Evolutionary conservation across 2,113 vertebrate species (phyloP).

Genomic region (Cryptomyrus ogoouensis): DNA sequence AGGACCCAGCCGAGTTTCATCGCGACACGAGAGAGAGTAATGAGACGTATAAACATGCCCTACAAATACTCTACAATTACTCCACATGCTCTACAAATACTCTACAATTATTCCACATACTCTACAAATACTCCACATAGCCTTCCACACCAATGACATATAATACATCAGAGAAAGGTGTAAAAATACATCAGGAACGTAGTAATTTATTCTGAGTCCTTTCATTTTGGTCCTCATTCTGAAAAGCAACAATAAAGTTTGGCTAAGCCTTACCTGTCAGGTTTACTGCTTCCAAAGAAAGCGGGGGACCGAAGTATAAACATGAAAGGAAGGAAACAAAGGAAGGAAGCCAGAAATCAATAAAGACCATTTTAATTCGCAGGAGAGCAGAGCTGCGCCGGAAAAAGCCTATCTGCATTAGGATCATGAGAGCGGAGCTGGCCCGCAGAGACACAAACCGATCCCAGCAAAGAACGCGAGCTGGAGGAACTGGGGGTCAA

Average conservation of each 20-base stretch:
- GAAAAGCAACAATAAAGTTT: constrained; percentile 45
- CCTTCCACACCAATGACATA: not conserved
- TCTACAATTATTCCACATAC: not conserved
- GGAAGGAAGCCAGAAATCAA: constrained; percentile 64
- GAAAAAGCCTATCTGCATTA: constrained; percentile 54
- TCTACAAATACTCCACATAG: not conserved
- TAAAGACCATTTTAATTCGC: constrained; percentile 65
- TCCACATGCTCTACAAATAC: no score
- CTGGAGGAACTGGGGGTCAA: constrained; percentile 51
- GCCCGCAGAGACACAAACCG: constrained; percentile 19
- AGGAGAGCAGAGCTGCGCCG: constrained; percentile 42
- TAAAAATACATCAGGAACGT: not conserved
- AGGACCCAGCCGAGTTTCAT: not conserved
- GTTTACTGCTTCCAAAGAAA: constrained; percentile 83
- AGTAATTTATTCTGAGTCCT: constrained; percentile 44
- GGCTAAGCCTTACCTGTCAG: constrained; percentile 85
- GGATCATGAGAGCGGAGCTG: constrained; percentile 23
- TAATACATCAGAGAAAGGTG: constrained; percentile 42
- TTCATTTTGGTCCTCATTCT: constrained; percentile 34
- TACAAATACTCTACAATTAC: no score
- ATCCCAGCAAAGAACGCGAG: constrained; percentile 28
- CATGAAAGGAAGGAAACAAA: constrained; percentile 54
- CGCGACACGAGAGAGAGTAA: constrained; percentile 5
- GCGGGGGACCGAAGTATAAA: constrained; percentile 63
- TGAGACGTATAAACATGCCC: not conserved